phyloP scores from a whole-genome alignment of 1,140 invertebrate genomes.

The Apis florea region DNA sequence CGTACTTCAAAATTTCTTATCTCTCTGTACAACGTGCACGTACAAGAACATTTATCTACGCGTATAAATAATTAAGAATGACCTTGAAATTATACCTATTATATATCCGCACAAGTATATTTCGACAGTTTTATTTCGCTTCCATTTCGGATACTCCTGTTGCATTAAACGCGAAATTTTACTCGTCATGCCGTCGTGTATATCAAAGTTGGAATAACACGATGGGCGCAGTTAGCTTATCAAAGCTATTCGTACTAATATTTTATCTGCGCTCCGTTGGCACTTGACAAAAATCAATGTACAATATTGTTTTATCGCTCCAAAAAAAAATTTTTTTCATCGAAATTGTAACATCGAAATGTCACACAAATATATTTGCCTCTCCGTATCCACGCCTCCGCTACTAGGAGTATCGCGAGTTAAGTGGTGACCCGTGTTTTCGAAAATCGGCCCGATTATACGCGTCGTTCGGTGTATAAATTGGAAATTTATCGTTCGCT shows the following conservation, averaged over 20 bases:
- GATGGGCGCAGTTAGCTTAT: conserved; percentile 69
- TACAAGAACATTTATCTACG: not conserved
- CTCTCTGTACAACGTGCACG: not conserved
- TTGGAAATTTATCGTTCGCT: not conserved
- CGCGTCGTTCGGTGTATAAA: not conserved
- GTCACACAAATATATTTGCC: not conserved
- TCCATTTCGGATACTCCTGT: not conserved
- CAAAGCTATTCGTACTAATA: conserved; percentile 66
- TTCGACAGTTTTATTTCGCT: not conserved
- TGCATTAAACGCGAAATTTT: conserved; percentile 48
- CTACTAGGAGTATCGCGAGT: not conserved
- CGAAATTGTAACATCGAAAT: conserved; percentile 35
- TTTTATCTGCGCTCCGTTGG: conserved; percentile 70
- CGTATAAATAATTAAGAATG: not conserved
- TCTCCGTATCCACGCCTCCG: not conserved
- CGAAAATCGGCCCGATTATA: not conserved
- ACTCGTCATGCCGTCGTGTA: conserved; percentile 48
- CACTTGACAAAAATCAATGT: conserved; percentile 68
- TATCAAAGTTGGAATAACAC: conserved; percentile 52
- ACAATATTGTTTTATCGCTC: conserved; percentile 42
- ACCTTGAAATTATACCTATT: not conserved
- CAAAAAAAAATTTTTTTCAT: conserved; percentile 28
- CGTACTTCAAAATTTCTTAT: not conserved
- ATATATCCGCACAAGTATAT: not conserved
- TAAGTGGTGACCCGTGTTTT: not conserved